phyloP scores from a whole-genome alignment of 2,888 invertebrate species.

The Carabus problematicus region DNA sequence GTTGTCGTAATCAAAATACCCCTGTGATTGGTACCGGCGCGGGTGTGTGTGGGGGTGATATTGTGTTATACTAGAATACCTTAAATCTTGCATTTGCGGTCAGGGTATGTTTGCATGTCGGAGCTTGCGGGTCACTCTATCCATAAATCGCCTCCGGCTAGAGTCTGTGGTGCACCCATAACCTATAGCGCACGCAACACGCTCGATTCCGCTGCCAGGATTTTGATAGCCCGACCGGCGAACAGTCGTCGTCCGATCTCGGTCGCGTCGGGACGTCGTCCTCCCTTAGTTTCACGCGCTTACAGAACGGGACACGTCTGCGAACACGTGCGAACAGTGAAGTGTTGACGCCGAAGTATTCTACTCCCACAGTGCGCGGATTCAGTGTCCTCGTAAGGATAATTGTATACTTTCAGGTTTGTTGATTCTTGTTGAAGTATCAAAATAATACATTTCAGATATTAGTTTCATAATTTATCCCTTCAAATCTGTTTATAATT shows the following conservation, averaged over 20 bases:
- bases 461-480: no score
- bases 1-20: no score
- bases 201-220: neutral
- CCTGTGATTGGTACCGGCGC: no score
- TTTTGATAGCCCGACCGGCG: constrained; percentile 7
- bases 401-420: no score
- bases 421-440: no score
- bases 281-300: neutral
- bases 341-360: no score
- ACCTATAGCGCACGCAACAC: neutral
- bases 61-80: neutral
- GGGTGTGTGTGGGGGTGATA: no score
- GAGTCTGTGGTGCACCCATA: neutral
- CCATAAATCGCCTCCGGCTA: constrained; percentile 6
- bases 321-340: no score
- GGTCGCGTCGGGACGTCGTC: constrained; percentile 1
- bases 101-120: constrained; percentile 20
- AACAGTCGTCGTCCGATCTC: constrained; percentile 8
- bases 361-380: no score
- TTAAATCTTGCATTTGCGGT: constrained; percentile 30
- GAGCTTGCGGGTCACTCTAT: constrained; percentile 15
- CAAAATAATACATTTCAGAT: no score
- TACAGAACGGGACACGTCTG: neutral
- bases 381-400: no score
- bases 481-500: no score